A percentile compares a stretch with the other conserved stretches of the same genome.
These are phyloP conservation scores for Holothuria glaberrima DNA, from an alignment of 35 echinoderm and acorn worm species.

Conservation along the genomic window DNA sequence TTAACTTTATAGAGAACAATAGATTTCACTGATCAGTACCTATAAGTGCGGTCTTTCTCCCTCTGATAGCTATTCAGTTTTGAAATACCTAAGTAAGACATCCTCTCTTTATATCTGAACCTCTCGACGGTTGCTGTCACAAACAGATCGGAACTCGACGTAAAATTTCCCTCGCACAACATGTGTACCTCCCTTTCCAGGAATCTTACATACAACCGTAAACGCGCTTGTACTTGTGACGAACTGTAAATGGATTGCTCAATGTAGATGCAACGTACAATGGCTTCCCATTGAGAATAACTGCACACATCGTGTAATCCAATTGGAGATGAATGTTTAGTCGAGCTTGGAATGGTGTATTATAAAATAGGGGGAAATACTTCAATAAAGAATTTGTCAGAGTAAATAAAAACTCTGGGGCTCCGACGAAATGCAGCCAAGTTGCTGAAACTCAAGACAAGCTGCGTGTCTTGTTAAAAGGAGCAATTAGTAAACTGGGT, in stretches of 20 bases:
- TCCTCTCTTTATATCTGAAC: background rate
- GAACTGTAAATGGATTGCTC: background rate
- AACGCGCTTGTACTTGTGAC: background rate
- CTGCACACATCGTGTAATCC: background rate
- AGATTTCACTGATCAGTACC: background rate
- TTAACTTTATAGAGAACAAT: background rate
- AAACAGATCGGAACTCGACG: background rate
- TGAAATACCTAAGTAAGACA: background rate
- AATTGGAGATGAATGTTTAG: background rate
- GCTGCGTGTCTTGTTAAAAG: no score
- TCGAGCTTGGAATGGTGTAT: background rate
- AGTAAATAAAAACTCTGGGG: no score
- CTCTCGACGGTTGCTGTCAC: no score
- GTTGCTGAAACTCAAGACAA: no score
- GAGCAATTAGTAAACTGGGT: no score
- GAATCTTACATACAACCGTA: background rate
- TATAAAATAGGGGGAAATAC: slow-evolving; percentile 1
- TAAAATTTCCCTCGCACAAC: background rate
- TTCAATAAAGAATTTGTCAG: no score
- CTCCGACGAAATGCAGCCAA: no score
- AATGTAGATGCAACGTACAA: background rate
- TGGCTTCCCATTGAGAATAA: slow-evolving; percentile 2
- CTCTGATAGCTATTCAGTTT: background rate
- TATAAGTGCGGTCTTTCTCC: background rate
- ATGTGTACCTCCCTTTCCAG: background rate